Evolutionary conservation across 2,888 invertebrate genomes (phyloP).

Genomic region (Elysia crispata): DNA sequence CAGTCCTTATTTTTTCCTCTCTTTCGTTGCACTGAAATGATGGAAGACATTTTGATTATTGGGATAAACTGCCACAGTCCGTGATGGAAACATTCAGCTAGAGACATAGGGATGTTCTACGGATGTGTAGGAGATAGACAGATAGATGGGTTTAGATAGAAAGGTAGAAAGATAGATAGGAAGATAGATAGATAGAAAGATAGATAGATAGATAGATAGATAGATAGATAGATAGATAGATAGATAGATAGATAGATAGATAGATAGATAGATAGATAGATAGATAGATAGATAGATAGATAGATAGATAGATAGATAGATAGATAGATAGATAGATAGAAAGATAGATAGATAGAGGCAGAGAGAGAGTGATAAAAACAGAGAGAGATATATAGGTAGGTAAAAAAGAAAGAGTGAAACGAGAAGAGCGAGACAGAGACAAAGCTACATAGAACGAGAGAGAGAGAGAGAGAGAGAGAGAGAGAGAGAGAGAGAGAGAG

Average conservation of each 20-base stretch:
- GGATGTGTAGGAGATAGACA: conserved; percentile 4
- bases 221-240: conserved; percentile 50
- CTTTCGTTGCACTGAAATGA: no score
- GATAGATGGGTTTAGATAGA: conserved; percentile 4
- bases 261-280: conserved; percentile 48
- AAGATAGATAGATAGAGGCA: conserved; percentile 5
- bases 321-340: neutral
- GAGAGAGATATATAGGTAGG: conserved; percentile 14
- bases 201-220: conserved; percentile 46
- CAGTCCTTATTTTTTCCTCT: no score
- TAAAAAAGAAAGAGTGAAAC: no score
- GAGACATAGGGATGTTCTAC: no score
- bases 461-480: no score
- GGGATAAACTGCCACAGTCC: no score
- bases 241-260: conserved; percentile 49
- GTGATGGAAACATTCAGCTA: no score
- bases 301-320: conserved; percentile 47
- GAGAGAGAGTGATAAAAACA: neutral
- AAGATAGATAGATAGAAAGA: conserved; percentile 41
- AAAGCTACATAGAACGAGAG: no score
- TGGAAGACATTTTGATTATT: no score
- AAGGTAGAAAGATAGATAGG: neutral
- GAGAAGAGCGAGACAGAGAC: no score
- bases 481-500: no score
- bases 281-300: conserved; percentile 48